Evolutionary conservation across 2,797 vertebrate species (phyloP).

Genomic region (Danio albolineatus): DNA sequence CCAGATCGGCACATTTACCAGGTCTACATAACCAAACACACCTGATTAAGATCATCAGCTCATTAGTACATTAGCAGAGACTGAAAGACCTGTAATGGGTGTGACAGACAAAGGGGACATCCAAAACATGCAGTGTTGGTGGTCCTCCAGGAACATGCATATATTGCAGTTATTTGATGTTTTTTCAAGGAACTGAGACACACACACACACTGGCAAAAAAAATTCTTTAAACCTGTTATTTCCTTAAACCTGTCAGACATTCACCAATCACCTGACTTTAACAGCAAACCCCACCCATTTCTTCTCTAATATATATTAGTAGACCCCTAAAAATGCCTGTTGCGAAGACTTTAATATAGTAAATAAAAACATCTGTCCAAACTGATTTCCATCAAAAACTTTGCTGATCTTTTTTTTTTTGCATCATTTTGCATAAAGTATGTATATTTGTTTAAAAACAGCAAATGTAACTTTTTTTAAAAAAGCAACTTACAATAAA

Average conservation of each 20-base stretch:
- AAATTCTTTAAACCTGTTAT: no score
- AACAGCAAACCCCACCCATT: constrained; percentile 41
- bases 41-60: no score
- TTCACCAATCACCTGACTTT: background rate
- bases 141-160: no score
- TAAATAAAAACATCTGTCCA: background rate
- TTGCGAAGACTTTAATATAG: constrained; percentile 4
- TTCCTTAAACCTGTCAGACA: background rate
- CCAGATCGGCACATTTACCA: no score
- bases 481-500: no score
- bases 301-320: background rate
- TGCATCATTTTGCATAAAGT: background rate
- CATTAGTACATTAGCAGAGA: no score
- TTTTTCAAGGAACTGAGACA: background rate
- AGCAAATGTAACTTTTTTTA: no score
- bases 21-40: no score
- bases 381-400: background rate
- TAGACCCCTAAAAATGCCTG: background rate
- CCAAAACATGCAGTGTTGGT: no score
- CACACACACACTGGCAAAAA: background rate
- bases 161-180: background rate
- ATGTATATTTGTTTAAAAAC: no score
- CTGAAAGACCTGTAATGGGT: no score
- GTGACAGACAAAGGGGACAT: no score
- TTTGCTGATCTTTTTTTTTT: background rate